Evolutionary conservation across 1,140 invertebrate genomes (phyloP).

Genomic region (Metopolophium dirhodum): DNA sequence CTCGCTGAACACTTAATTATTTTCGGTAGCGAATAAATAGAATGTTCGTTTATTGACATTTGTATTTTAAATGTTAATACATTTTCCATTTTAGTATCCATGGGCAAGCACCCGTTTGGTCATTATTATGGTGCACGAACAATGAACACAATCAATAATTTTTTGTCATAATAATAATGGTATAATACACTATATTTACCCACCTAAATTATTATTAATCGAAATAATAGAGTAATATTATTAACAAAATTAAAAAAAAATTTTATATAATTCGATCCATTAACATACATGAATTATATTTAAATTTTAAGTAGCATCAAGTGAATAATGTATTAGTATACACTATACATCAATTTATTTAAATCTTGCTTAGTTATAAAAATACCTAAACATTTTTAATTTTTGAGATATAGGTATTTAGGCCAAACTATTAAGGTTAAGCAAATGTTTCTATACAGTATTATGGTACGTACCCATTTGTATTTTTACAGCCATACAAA

Average conservation of each 20-base stretch:
- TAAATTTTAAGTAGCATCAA: background rate
- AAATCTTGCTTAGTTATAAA: background rate
- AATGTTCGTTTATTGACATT: background rate
- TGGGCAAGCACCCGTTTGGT: background rate
- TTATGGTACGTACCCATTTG: background rate
- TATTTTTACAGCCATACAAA: slow-evolving; percentile 8
- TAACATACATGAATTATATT: background rate
- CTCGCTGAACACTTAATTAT: slow-evolving; percentile 18
- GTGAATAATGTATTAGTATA: background rate
- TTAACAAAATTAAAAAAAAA: background rate
- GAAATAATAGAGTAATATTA: too few species aligned
- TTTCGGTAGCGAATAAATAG: background rate
- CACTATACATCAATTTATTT: background rate
- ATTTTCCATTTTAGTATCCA: background rate
- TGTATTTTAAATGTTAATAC: background rate
- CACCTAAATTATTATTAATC: too few species aligned
- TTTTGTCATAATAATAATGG: background rate
- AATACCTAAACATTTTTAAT: background rate
- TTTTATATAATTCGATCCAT: background rate
- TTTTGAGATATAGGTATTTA: background rate
- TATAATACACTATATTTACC: too few species aligned
- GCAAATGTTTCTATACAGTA: background rate
- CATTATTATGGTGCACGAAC: background rate
- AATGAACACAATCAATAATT: background rate
- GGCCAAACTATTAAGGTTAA: background rate